A percentile compares a stretch with the other conserved stretches of the same genome.
These are phyloP conservation scores for Elephantulus edwardii DNA, from an alignment of 2,113 vertebrate genomes.

Conservation along the genomic window DNA sequence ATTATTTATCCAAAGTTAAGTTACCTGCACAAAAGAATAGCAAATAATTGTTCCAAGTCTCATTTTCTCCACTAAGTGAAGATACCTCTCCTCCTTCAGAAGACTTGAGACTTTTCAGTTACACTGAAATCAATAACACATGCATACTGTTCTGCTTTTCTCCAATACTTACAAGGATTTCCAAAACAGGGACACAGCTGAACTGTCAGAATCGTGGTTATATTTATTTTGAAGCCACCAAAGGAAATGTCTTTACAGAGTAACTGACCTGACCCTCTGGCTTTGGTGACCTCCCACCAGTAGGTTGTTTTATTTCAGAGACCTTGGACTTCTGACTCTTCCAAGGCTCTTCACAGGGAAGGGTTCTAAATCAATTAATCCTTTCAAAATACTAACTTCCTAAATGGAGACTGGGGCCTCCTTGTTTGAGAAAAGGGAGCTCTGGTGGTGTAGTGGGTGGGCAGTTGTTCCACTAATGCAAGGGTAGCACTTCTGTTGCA, in stretches of 20 bases:
- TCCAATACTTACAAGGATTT: not conserved
- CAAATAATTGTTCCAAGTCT: not conserved
- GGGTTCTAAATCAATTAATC: not conserved
- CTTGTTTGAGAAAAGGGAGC: not conserved
- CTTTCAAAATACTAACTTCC: not conserved
- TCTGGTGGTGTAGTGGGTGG: too few relatives aligned
- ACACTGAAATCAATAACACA: not conserved
- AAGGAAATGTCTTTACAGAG: not conserved
- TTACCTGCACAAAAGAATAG: not conserved
- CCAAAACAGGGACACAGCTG: not conserved
- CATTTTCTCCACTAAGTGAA: not conserved
- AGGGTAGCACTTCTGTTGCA: not conserved
- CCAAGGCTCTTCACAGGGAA: not conserved
- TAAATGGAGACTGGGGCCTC: not conserved
- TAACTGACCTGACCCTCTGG: not conserved
- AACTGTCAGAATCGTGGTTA: not conserved
- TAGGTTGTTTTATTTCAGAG: not conserved
- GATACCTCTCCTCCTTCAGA: not conserved
- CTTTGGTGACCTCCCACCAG: not conserved
- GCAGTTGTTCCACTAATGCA: not conserved
- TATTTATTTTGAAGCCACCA: slow-evolving; percentile 41
- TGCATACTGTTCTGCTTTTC: not conserved
- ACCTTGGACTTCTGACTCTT: not conserved
- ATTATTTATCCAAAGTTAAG: not conserved
- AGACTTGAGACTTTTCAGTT: not conserved